Evolutionary conservation across 30 jellyfish, hydroid and myxozoan species (phyloP).

Genomic region (Sanderia malayensis): DNA sequence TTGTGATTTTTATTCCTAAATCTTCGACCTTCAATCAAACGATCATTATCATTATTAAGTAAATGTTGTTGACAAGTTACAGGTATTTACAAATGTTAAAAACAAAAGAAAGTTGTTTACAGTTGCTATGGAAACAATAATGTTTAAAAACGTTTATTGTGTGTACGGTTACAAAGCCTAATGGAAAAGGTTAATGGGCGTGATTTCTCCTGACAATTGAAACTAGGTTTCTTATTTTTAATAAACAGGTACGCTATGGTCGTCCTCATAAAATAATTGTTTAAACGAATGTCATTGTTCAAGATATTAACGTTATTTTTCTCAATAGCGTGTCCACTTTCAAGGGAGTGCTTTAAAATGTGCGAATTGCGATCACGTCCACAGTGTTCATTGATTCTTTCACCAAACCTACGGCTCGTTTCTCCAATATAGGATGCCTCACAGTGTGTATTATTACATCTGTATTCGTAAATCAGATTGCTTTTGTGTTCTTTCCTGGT

Average conservation of each 20-base stretch:
- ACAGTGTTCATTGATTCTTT: not conserved
- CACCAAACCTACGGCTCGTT: not conserved
- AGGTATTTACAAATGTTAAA: no score
- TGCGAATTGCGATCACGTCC: conserved; percentile 2
- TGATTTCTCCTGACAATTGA: not conserved
- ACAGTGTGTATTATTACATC: not conserved
- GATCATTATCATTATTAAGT: no score
- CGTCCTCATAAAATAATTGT: not conserved
- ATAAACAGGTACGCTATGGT: not conserved
- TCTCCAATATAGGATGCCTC: not conserved
- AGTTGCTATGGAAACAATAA: no score
- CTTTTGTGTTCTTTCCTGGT: not conserved
- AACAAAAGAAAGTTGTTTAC: no score
- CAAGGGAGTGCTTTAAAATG: not conserved
- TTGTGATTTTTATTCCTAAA: no score
- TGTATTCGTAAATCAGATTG: not conserved
- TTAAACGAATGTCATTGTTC: not conserved
- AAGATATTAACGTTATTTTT: not conserved
- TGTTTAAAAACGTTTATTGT: no score
- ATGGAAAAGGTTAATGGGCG: not conserved
- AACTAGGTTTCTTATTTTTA: not conserved
- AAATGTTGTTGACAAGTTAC: no score
- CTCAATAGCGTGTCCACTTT: not conserved
- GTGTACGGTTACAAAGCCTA: no score
- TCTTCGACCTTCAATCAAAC: no score